Evolutionary conservation across 2,888 invertebrate species (phyloP).

Genomic region (Theretra japonica): DNA sequence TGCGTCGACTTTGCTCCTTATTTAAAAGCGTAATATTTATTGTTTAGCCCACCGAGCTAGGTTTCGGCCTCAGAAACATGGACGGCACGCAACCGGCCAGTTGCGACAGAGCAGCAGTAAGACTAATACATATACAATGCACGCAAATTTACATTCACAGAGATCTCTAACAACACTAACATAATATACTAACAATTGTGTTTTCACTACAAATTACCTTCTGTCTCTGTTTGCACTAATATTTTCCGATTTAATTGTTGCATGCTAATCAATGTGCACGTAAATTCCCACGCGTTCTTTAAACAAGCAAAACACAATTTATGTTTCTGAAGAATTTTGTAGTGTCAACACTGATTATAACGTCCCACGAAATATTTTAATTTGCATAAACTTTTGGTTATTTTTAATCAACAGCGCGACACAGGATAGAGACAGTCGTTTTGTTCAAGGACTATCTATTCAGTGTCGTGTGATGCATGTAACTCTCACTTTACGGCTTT

Average conservation of each 20-base stretch:
- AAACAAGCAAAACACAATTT: background rate
- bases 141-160: constrained; percentile 60
- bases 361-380: constrained; percentile 3
- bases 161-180: constrained; percentile 40
- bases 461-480: constrained; percentile 63
- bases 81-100: constrained; percentile 72
- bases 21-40: constrained; percentile 53
- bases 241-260: background rate
- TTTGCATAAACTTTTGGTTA: constrained; percentile 26
- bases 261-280: background rate
- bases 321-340: background rate
- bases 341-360: constrained; percentile 10
- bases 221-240: constrained; percentile 3
- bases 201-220: constrained; percentile 31
- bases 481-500: constrained; percentile 71
- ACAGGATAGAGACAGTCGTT: constrained; percentile 8
- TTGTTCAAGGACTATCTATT: constrained; percentile 24
- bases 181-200: constrained; percentile 36
- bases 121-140: constrained; percentile 65
- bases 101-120: constrained; percentile 79
- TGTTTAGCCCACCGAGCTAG: constrained; percentile 76
- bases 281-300: background rate
- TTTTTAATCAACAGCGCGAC: constrained; percentile 11
- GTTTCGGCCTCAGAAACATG: constrained; percentile 77
- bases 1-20: constrained; percentile 42